phyloP scores from a whole-genome alignment of 2,888 invertebrate genomes.

The Tachina fera region DNA sequence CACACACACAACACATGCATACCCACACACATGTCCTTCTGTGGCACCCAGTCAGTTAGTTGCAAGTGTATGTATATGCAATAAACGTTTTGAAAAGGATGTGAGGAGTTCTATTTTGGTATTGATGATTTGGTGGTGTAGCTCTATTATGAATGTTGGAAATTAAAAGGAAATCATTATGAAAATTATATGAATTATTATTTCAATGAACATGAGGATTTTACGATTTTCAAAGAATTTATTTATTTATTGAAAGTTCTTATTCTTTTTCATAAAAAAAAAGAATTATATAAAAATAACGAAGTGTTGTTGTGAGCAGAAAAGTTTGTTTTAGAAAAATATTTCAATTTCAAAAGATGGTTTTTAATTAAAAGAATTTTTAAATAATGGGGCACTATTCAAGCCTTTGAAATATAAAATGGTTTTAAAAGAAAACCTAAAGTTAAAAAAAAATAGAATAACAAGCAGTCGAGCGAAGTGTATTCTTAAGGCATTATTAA shows the following conservation, averaged over 20 bases:
- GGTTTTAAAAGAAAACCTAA: not conserved
- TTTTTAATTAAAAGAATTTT: not conserved
- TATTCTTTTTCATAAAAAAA: not conserved
- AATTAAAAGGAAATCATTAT: conserved; percentile 70
- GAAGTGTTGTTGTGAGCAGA: not conserved
- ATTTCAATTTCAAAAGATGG: conserved; percentile 28
- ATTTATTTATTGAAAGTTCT: conserved; percentile 21
- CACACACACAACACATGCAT: not conserved
- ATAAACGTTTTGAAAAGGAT: conserved; percentile 39
- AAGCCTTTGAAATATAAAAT: not conserved
- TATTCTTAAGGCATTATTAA: no score
- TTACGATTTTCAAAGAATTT: conserved; percentile 39
- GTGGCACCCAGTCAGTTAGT: conserved; percentile 4
- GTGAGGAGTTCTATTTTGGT: conserved; percentile 39
- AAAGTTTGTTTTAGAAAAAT: conserved; percentile 12
- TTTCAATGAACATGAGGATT: conserved; percentile 30
- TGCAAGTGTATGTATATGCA: conserved; percentile 1
- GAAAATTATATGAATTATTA: conserved; percentile 65
- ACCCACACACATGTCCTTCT: not conserved
- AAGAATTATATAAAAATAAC: not conserved
- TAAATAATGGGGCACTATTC: not conserved
- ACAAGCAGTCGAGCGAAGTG: no score
- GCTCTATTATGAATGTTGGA: conserved; percentile 26
- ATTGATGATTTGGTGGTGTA: conserved; percentile 56
- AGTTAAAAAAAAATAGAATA: no score